Conservation (phyloP, 2,797 vertebrate species). For the Denticeps clupeoides region DNA sequence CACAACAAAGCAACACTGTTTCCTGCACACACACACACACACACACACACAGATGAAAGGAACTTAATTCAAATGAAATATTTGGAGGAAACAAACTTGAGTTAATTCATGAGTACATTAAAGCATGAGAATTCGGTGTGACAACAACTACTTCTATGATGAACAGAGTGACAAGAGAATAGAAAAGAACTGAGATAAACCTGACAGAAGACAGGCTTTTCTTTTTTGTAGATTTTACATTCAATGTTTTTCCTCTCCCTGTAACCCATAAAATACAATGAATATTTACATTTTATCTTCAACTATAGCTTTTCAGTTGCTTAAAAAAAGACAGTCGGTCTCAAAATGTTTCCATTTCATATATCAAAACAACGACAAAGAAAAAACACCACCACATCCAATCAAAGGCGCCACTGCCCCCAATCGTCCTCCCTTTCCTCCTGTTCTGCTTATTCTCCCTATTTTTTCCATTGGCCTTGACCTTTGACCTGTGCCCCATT, state of each 20-base stretch:
- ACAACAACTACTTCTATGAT: constrained; percentile 28
- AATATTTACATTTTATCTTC: constrained; percentile 50
- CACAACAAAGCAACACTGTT: neutral
- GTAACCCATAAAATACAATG: constrained; percentile 52
- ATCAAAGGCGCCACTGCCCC: constrained; percentile 19
- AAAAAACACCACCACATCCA: constrained; percentile 30
- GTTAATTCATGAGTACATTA: constrained; percentile 37
- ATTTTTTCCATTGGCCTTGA: constrained; percentile 12
- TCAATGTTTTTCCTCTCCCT: constrained; percentile 38
- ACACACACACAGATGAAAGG: constrained; percentile 21
- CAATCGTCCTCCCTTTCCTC: neutral
- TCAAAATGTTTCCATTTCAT: constrained; percentile 51
- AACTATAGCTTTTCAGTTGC: constrained; percentile 49
- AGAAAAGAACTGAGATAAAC: constrained; percentile 28
- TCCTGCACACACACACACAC: constrained; percentile 25
- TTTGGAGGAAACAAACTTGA: constrained; percentile 37
- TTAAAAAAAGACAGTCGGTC: constrained; percentile 30
- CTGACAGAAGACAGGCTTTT: constrained; percentile 29
- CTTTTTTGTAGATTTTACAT: constrained; percentile 59
- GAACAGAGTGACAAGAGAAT: constrained; percentile 40
- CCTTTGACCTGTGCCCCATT: constrained; percentile 15
- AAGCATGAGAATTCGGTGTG: constrained; percentile 49
- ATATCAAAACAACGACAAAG: constrained; percentile 39
- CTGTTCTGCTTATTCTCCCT: constrained; percentile 21
- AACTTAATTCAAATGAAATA: constrained; percentile 24